phyloP scores from a whole-genome alignment of 2,888 invertebrate genomes.

The Sarcophaga subvicina region DNA sequence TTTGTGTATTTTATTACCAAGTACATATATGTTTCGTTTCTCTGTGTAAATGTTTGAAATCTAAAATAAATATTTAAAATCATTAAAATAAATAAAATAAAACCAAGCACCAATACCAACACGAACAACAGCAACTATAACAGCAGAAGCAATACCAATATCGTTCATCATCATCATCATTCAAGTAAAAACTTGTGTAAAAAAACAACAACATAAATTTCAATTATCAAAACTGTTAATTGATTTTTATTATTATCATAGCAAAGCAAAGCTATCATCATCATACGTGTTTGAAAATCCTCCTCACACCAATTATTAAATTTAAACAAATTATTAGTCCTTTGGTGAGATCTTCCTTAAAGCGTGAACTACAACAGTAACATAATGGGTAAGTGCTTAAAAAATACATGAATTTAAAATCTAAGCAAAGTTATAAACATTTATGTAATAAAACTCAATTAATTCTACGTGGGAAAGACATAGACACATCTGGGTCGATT shows the following conservation, averaged over 20 bases:
- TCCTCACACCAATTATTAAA: too few relatives aligned
- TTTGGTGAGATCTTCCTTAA: not conserved
- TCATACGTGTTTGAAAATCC: not conserved
- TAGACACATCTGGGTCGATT: too few relatives aligned
- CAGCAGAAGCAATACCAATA: not conserved
- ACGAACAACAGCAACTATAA: not conserved
- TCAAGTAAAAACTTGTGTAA: not conserved
- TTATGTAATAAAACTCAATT: too few relatives aligned
- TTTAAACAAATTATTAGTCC: too few relatives aligned
- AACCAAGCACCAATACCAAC: not conserved
- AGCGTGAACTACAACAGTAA: not conserved
- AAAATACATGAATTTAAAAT: not conserved
- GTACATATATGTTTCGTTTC: not conserved
- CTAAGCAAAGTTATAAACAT: not conserved
- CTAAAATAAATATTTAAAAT: conserved; percentile 46
- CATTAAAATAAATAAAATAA: conserved; percentile 44
- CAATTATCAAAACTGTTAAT: conserved; percentile 65
- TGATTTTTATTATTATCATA: conserved; percentile 49
- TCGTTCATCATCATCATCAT: not conserved
- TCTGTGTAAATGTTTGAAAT: not conserved
- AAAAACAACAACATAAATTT: conserved; percentile 40
- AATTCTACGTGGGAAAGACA: too few relatives aligned
- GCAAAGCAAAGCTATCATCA: not conserved
- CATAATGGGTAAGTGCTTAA: conserved; percentile 23
- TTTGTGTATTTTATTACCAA: not conserved